Percentiles rank a stretch among this genome's conserved stretches.
These are phyloP conservation scores for Craseonycteris thonglongyai DNA, from an alignment of 2,113 vertebrate species.

Conservation along the genomic window DNA sequence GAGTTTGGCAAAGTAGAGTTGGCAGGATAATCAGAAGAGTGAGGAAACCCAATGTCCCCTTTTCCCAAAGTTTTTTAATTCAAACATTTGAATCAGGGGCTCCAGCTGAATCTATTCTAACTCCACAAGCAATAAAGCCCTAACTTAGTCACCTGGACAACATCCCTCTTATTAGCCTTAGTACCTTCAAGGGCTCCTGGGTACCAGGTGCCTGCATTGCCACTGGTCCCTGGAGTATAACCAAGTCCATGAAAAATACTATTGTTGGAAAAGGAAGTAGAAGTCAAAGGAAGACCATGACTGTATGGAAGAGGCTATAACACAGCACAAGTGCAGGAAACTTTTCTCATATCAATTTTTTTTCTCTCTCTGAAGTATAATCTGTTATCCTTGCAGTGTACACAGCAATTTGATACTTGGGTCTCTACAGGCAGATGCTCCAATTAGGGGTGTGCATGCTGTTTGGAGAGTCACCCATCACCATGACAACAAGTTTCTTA, in stretches of 20 bases:
- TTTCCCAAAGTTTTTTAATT: not conserved
- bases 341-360: not conserved
- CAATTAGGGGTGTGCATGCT: not conserved
- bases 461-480: not conserved
- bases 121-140: not conserved
- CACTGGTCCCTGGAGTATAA: not conserved
- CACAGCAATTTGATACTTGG: conserved; percentile 29
- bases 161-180: not conserved
- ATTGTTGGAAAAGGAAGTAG: not conserved
- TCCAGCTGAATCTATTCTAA: not conserved
- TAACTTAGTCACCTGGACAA: not conserved
- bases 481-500: conserved; percentile 47
- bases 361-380: not conserved
- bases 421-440: not conserved
- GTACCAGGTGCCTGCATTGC: not conserved
- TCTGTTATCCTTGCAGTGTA: not conserved
- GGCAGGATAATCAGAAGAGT: not conserved
- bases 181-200: not conserved
- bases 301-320: not conserved
- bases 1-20: not conserved
- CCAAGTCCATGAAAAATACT: not conserved
- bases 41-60: not conserved
- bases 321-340: not conserved
- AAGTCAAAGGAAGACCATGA: not conserved
- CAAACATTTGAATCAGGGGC: not conserved